Conservation (phyloP, 2,797 vertebrate species). For the Macroramphosus scolopax region DNA sequence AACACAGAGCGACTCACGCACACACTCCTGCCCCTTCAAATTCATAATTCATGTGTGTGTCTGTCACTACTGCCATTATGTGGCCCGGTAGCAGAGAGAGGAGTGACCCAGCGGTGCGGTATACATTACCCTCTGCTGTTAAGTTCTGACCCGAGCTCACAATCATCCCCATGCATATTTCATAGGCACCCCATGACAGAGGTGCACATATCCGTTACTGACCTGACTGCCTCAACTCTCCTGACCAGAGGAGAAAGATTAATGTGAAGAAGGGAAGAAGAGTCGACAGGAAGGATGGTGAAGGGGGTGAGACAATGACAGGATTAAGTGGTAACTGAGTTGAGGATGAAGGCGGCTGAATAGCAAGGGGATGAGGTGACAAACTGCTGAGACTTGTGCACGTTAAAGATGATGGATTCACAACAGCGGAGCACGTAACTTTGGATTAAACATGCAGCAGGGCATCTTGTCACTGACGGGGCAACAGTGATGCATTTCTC, state of each 20-base stretch:
- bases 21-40: slow-evolving; percentile 27
- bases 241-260: slow-evolving; percentile 31
- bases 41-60: slow-evolving; percentile 18
- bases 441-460: slow-evolving; percentile 33
- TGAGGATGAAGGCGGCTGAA: neutral
- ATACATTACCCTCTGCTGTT: slow-evolving; percentile 65
- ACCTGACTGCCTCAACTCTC: slow-evolving; percentile 19
- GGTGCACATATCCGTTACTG: slow-evolving; percentile 72
- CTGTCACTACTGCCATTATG: slow-evolving; percentile 21
- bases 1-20: slow-evolving; percentile 9
- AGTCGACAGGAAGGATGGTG: slow-evolving; percentile 11
- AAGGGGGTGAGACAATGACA: slow-evolving; percentile 19
- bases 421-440: slow-evolving; percentile 6
- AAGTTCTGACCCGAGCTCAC: slow-evolving; percentile 70
- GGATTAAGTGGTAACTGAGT: slow-evolving; percentile 24
- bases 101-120: slow-evolving; percentile 39
- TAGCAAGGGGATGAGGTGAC: slow-evolving; percentile 11
- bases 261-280: slow-evolving; percentile 16
- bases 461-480: slow-evolving; percentile 18
- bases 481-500: slow-evolving; percentile 20
- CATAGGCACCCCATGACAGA: slow-evolving; percentile 52
- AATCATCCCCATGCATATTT: slow-evolving; percentile 78
- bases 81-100: slow-evolving; percentile 19
- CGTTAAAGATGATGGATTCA: slow-evolving; percentile 19
- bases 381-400: slow-evolving; percentile 5